Evolutionary conservation across 2,888 invertebrate genomes (phyloP).

Genomic region (Eustalomyia histrio): DNA sequence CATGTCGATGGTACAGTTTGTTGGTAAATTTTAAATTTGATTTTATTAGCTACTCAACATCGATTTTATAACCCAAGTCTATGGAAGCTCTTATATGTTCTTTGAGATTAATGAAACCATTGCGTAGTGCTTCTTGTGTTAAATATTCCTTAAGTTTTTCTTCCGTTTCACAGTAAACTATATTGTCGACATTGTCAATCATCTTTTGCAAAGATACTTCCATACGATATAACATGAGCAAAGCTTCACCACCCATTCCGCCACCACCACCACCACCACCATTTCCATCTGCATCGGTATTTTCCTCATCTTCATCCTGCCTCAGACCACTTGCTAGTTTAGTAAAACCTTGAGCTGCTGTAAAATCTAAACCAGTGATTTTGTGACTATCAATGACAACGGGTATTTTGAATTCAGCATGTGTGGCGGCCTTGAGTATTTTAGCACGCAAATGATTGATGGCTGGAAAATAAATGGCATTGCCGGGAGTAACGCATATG

Average conservation of each 20-base stretch:
- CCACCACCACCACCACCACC: not conserved
- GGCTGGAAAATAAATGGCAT: constrained; percentile 87
- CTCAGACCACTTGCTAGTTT: constrained; percentile 76
- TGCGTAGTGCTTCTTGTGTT: constrained; percentile 77
- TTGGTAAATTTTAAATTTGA: too few species aligned
- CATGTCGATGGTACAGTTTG: not conserved
- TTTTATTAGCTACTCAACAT: constrained; percentile 71
- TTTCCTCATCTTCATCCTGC: constrained; percentile 67
- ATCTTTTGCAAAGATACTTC: constrained; percentile 73
- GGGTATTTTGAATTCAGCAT: constrained; percentile 80
- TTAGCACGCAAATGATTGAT: constrained; percentile 84
- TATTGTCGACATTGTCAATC: constrained; percentile 76
- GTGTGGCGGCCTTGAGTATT: constrained; percentile 81
- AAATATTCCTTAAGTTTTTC: constrained; percentile 75
- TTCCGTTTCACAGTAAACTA: constrained; percentile 76
- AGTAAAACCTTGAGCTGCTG: constrained; percentile 81
- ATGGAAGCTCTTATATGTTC: constrained; percentile 79
- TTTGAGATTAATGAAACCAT: constrained; percentile 77
- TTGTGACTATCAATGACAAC: constrained; percentile 84
- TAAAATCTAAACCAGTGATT: constrained; percentile 86
- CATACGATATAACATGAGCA: constrained; percentile 75
- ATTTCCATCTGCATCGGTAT: not conserved
- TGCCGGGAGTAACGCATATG: constrained; percentile 83
- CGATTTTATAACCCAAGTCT: constrained; percentile 78
- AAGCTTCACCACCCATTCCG: constrained; percentile 71